Conservation (phyloP, 2,113 vertebrate species). For the Callithrix jacchus region DNA sequence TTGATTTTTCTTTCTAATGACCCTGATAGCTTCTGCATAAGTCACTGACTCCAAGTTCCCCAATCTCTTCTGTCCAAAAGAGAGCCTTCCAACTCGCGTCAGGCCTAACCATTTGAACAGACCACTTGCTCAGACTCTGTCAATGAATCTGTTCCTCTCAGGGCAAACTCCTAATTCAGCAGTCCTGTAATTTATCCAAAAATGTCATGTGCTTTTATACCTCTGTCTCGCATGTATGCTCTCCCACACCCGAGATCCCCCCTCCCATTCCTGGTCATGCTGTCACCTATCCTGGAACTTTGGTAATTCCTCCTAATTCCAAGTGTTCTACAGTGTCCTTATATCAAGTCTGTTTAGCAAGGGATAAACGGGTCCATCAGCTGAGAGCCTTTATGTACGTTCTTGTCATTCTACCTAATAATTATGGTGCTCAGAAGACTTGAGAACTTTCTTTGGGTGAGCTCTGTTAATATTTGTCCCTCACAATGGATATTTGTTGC, state of each 20-base stretch:
- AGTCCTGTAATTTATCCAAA: background rate
- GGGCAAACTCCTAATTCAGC: background rate
- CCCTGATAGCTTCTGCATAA: background rate
- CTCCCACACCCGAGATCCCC: background rate
- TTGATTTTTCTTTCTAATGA: background rate
- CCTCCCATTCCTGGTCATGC: background rate
- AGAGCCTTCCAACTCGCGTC: background rate
- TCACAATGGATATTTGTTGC: background rate
- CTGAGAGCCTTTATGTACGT: background rate
- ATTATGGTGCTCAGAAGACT: background rate
- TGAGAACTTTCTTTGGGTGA: background rate
- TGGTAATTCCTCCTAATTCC: background rate
- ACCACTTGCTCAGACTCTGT: background rate
- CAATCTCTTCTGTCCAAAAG: background rate
- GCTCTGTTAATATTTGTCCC: background rate
- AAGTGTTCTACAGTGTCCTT: background rate
- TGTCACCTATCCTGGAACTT: background rate
- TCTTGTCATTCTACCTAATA: too few species aligned
- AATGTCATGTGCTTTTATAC: background rate
- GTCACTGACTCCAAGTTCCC: background rate
- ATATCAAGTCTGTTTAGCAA: background rate
- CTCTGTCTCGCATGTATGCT: background rate
- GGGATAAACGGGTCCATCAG: accelerated
- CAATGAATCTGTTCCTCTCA: accelerated
- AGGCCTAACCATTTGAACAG: background rate